A percentile compares a stretch with the other conserved stretches of the same genome.
These are phyloP conservation scores for Macaca fascicularis DNA, from an alignment of 2,113 vertebrate species.

Conservation along the genomic window DNA sequence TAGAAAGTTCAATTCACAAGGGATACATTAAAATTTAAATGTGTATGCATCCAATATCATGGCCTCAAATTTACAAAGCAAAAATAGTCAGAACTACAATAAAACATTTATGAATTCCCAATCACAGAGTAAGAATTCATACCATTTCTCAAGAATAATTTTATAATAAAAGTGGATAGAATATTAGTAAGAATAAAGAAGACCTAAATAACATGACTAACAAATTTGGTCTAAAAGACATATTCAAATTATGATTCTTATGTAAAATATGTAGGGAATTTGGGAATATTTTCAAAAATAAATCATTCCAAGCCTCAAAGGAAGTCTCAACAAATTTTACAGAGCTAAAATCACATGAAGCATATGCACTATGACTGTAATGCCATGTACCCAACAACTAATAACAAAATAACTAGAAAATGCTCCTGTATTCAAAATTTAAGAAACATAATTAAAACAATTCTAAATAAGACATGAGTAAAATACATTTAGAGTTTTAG, in stretches of 20 bases:
- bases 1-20: too few relatives aligned
- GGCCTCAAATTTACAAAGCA: background rate
- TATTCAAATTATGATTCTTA: background rate
- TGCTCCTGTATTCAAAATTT: background rate
- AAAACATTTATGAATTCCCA: background rate
- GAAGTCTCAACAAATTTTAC: too few relatives aligned
- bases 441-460: background rate
- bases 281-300: background rate
- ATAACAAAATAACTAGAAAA: background rate
- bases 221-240: background rate
- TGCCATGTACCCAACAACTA: background rate
- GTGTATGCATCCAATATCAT: background rate
- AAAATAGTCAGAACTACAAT: background rate
- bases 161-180: too few relatives aligned
- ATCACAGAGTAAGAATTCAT: background rate
- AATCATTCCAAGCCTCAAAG: background rate
- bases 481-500: background rate
- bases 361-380: background rate
- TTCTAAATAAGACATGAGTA: background rate
- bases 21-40: background rate
- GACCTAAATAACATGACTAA: background rate
- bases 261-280: background rate
- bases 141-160: background rate
- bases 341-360: background rate
- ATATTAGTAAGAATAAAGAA: too few relatives aligned